phyloP scores from a whole-genome alignment of 2,888 invertebrate genomes.

The Epiblema foenella region DNA sequence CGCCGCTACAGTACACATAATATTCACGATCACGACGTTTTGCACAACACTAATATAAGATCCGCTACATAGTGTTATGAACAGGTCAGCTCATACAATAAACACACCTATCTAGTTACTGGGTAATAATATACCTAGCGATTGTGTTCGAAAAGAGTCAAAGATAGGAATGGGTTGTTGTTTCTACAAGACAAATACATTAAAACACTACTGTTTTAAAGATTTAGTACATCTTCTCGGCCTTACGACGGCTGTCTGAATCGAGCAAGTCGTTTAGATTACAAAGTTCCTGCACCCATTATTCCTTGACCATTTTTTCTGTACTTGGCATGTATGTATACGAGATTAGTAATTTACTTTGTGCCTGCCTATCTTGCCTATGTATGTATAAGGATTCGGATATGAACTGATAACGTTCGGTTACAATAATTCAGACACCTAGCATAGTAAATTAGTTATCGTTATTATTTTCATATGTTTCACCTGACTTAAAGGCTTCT shows the following conservation, averaged over 20 bases:
- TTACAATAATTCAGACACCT: no score
- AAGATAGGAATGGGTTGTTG: background rate
- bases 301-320: no score
- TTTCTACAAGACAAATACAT: background rate
- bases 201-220: background rate
- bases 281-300: background rate
- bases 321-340: no score
- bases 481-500: no score
- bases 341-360: no score
- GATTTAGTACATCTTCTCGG: background rate
- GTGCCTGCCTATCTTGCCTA: no score
- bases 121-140: background rate
- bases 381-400: no score
- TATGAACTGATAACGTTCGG: no score
- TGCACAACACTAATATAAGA: background rate
- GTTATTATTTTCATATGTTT: no score
- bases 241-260: no score
- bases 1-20: slow-evolving; percentile 3
- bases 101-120: slow-evolving; percentile 19
- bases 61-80: background rate
- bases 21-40: background rate
- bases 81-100: background rate
- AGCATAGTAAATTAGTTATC: no score
- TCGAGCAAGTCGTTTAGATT: background rate
- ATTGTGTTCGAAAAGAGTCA: background rate